These are phyloP conservation scores for Callyntrura sp. DNA, from an alignment of 2,888 invertebrate genomes.

Conservation along the genomic window DNA sequence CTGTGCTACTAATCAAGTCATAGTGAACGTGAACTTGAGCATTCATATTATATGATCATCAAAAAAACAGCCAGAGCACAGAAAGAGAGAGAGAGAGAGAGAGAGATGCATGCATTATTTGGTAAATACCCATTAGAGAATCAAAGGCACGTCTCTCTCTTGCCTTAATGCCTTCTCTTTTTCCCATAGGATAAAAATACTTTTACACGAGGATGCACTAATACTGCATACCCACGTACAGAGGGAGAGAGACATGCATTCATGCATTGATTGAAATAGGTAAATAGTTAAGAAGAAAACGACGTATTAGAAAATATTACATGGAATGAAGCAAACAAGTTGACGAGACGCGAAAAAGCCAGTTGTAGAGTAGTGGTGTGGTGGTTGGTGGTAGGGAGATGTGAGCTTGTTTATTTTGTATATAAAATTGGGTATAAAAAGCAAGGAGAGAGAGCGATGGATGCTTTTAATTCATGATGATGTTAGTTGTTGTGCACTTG, in stretches of 20 bases:
- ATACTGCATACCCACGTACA: slow-evolving; percentile 10
- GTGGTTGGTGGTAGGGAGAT: too few relatives aligned
- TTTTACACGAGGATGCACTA: slow-evolving; percentile 11
- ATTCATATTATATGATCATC: too few relatives aligned
- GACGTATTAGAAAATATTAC: not conserved
- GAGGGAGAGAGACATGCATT: too few relatives aligned
- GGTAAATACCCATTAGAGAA: slow-evolving; percentile 36
- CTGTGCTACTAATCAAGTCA: too few relatives aligned
- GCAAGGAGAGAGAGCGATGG: not conserved
- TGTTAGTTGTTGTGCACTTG: not conserved
- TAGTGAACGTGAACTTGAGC: slow-evolving; percentile 45
- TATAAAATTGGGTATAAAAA: slow-evolving; percentile 29
- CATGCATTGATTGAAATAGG: slow-evolving; percentile 29
- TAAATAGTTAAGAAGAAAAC: slow-evolving; percentile 1
- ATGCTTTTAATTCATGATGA: slow-evolving; percentile 20
- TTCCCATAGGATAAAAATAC: too few relatives aligned
- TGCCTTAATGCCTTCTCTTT: too few relatives aligned
- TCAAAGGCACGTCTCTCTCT: slow-evolving; percentile 8
- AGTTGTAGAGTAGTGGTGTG: not conserved
- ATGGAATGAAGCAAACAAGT: too few relatives aligned
- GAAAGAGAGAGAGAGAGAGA: too few relatives aligned
- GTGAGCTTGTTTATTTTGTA: slow-evolving; percentile 14
- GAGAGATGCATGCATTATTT: slow-evolving; percentile 7
- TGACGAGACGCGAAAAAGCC: not conserved
- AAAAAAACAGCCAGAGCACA: too few relatives aligned